A percentile compares a stretch with the other conserved stretches of the same genome.
These are phyloP conservation scores for Lepeophtheirus salmonis DNA, from an alignment of 1,140 invertebrate species.

Conservation along the genomic window DNA sequence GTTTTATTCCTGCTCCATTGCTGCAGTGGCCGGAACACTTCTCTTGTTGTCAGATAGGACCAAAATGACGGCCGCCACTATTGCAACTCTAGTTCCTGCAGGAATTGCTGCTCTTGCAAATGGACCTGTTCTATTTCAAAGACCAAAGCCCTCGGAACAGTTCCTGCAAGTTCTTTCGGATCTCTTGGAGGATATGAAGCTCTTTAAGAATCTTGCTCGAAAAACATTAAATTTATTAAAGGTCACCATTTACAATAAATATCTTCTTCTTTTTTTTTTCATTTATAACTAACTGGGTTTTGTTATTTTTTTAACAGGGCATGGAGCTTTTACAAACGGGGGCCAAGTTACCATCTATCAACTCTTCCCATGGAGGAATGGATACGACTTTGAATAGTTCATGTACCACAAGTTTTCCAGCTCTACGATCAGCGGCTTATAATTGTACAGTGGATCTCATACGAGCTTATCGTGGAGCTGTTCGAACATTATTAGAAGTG, in stretches of 20 bases:
- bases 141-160: neutral
- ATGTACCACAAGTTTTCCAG: neutral
- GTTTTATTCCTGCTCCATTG: neutral
- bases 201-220: neutral
- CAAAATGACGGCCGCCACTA: neutral
- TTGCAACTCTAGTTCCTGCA: neutral
- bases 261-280: no score
- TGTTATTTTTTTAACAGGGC: no score
- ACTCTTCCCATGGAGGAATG: neutral
- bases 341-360: neutral
- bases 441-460: conserved; percentile 2
- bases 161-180: neutral
- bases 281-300: no score
- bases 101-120: neutral
- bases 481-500: conserved; percentile 5
- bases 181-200: conserved; percentile 4
- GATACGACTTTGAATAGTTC: neutral
- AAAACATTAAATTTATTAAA: conserved; percentile 1
- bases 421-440: neutral
- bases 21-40: neutral
- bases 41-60: conserved; percentile 1
- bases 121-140: neutral
- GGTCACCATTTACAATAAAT: no score
- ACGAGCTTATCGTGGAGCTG: conserved; percentile 6
- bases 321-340: neutral